Percentiles rank a stretch among this genome's conserved stretches.
These are phyloP conservation scores for Scelioninae gen. 1 DNA, from an alignment of 2,888 invertebrate genomes.

Conservation along the genomic window DNA sequence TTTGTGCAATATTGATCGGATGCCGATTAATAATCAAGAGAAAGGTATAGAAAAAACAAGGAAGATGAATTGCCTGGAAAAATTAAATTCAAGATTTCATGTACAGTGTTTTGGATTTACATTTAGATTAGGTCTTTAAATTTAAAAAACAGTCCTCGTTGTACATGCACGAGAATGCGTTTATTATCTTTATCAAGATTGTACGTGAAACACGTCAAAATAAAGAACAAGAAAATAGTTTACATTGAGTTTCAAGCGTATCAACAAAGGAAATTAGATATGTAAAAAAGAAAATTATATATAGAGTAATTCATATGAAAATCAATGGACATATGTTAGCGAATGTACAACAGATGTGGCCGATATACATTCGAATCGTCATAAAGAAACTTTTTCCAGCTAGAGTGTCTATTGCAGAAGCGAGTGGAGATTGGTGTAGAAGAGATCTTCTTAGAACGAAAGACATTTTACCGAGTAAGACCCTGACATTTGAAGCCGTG, in stretches of 20 bases:
- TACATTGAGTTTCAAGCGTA: background rate
- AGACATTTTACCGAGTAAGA: conserved; percentile 52
- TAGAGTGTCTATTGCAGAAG: conserved; percentile 14
- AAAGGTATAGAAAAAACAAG: background rate
- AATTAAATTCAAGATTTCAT: conserved; percentile 7
- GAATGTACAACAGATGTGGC: background rate
- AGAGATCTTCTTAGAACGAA: conserved; percentile 40
- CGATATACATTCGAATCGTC: background rate
- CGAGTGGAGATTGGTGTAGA: conserved; percentile 11
- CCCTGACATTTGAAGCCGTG: conserved; percentile 62
- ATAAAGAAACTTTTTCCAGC: conserved; percentile 7
- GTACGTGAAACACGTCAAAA: no score
- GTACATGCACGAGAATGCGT: conserved; percentile 10
- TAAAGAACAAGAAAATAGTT: background rate
- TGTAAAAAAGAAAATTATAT: background rate
- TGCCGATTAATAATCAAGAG: conserved; percentile 16
- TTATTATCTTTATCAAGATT: conserved; percentile 23
- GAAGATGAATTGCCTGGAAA: background rate
- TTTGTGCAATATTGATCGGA: conserved; percentile 11
- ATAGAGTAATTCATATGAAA: background rate
- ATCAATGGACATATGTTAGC: background rate
- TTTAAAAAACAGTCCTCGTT: conserved; percentile 5
- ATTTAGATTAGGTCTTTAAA: conserved; percentile 28
- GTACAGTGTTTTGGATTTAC: conserved; percentile 2
- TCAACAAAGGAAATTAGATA: background rate